These are phyloP conservation scores for Crax fasciolata DNA, from an alignment of 2,797 vertebrate genomes.

Conservation along the genomic window DNA sequence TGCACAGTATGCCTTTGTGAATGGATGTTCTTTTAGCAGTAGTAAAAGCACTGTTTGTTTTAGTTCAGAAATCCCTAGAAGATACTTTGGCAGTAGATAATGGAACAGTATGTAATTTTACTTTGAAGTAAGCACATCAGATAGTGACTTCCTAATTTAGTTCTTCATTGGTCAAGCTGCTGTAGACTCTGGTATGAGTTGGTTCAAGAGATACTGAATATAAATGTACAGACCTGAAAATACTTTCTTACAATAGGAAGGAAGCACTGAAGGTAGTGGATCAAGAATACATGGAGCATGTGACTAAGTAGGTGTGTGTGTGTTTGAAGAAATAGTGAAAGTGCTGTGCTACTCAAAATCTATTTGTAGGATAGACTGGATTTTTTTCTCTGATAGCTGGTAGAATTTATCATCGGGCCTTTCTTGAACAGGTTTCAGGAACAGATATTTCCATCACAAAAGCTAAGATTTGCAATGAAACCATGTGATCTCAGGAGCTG, in stretches of 20 bases:
- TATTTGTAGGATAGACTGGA: background rate
- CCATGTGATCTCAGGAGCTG: background rate
- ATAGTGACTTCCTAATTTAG: background rate
- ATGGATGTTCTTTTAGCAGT: background rate
- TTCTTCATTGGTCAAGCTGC: background rate
- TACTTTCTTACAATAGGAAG: background rate
- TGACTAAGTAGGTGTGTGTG: background rate
- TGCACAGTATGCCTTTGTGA: background rate
- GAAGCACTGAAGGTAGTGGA: background rate
- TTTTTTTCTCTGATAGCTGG: background rate
- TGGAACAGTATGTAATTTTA: background rate
- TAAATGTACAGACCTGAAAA: background rate
- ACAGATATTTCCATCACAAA: background rate
- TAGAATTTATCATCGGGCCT: background rate
- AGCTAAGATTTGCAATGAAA: background rate
- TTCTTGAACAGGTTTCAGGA: background rate
- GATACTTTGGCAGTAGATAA: background rate
- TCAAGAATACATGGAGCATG: background rate
- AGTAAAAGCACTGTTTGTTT: background rate
- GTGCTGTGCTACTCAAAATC: background rate
- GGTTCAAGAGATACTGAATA: background rate
- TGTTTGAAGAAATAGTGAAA: background rate
- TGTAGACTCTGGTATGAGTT: background rate
- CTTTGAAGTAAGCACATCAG: background rate
- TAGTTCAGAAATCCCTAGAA: background rate